A percentile compares a stretch with the other conserved stretches of the same genome.
These are phyloP conservation scores for Phenacoccus solenopsis DNA, from an alignment of 1,140 invertebrate species.

Conservation along the genomic window DNA sequence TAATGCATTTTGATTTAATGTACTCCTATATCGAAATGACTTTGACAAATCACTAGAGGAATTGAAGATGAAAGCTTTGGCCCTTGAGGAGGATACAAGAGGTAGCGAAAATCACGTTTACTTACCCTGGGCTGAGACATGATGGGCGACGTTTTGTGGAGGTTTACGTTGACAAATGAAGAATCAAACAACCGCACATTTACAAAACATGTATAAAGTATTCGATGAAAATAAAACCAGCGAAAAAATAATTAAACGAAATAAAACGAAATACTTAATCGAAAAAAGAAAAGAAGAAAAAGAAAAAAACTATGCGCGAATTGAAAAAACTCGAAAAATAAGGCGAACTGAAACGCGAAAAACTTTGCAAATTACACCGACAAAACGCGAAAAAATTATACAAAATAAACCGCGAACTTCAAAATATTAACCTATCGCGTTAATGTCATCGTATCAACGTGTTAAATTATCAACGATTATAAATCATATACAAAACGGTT, in stretches of 20 bases:
- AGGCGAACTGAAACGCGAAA: background rate
- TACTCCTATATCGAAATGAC: too few species aligned
- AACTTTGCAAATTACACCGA: background rate
- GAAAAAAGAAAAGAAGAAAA: too few species aligned
- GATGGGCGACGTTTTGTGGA: slow-evolving; percentile 10
- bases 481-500: slow-evolving; percentile 7
- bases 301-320: too few species aligned
- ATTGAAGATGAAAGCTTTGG: too few species aligned
- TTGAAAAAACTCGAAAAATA: background rate
- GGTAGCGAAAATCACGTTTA: background rate
- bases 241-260: too few species aligned
- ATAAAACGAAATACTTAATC: too few species aligned
- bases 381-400: background rate
- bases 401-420: background rate
- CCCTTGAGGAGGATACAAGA: too few species aligned
- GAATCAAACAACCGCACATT: slow-evolving; percentile 9
- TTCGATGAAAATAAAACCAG: too few species aligned
- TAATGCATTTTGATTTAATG: too few species aligned
- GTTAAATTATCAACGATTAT: slow-evolving; percentile 4
- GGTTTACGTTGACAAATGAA: background rate
- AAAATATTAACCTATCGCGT: slow-evolving; percentile 5
- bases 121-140: slow-evolving; percentile 12
- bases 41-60: too few species aligned
- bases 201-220: background rate
- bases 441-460: slow-evolving; percentile 11